These are phyloP conservation scores for Stratiomys singularior DNA, from an alignment of 2,888 invertebrate genomes.

Conservation along the genomic window DNA sequence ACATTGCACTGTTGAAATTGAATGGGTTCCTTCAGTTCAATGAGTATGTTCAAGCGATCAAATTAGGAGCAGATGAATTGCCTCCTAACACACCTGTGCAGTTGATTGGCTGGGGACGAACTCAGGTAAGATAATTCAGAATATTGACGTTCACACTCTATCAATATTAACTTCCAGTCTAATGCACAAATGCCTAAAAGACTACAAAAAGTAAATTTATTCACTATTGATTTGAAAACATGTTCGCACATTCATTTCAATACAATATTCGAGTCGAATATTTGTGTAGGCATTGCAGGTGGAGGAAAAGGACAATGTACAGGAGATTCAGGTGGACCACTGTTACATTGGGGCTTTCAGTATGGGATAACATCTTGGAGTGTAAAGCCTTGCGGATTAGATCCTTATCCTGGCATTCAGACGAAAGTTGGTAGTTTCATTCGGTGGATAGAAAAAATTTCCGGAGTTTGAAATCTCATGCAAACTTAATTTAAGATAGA, in stretches of 20 bases:
- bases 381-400: slow-evolving; percentile 64
- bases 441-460: slow-evolving; percentile 56
- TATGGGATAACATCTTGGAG: slow-evolving; percentile 67
- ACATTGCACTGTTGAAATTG: slow-evolving; percentile 64
- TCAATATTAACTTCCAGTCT: neutral
- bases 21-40: slow-evolving; percentile 56
- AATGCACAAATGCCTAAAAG: slow-evolving; percentile 59
- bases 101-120: slow-evolving; percentile 61
- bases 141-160: neutral
- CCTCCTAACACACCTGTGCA: slow-evolving; percentile 54
- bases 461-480: neutral
- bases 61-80: slow-evolving; percentile 53
- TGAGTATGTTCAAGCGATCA: slow-evolving; percentile 57
- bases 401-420: slow-evolving; percentile 65
- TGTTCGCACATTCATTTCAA: slow-evolving; percentile 60
- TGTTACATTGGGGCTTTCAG: slow-evolving; percentile 61
- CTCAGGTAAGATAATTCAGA: slow-evolving; percentile 54
- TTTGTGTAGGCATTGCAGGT: slow-evolving; percentile 65
- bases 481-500: too few relatives aligned
- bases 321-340: slow-evolving; percentile 66
- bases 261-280: slow-evolving; percentile 59
- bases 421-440: slow-evolving; percentile 63
- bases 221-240: slow-evolving; percentile 61
- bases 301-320: slow-evolving; percentile 67
- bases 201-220: slow-evolving; percentile 64